phyloP scores from a whole-genome alignment of 2,113 vertebrate species.

The Patagioenas fasciata region DNA sequence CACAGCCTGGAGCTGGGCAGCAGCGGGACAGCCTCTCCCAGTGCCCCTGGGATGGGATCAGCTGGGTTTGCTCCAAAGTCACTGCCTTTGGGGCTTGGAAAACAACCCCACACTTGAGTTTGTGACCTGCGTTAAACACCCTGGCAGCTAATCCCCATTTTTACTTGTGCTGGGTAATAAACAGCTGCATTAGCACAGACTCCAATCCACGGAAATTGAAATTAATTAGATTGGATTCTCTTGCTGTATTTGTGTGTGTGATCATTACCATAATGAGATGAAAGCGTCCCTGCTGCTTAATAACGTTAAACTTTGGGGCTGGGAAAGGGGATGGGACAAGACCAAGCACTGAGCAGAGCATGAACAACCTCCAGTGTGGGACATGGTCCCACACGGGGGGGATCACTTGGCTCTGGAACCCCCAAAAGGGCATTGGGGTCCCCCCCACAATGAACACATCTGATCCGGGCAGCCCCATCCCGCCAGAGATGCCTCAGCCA shows the following conservation, averaged over 20 bases:
- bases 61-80: neutral
- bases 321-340: neutral
- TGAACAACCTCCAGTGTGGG: neutral
- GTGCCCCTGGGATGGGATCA: neutral
- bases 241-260: slow-evolving; percentile 64
- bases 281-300: slow-evolving; percentile 76
- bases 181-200: slow-evolving; percentile 66
- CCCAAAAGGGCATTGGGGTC: neutral
- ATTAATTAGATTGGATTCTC: slow-evolving; percentile 83
- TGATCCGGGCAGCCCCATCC: neutral
- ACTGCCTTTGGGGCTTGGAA: slow-evolving; percentile 28
- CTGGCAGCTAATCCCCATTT: slow-evolving; percentile 57
- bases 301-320: slow-evolving; percentile 60
- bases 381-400: accelerated
- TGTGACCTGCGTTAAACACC: slow-evolving; percentile 66
- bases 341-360: accelerated
- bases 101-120: slow-evolving; percentile 2
- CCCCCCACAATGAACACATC: neutral
- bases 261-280: slow-evolving; percentile 83
- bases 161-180: slow-evolving; percentile 57
- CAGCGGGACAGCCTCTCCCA: accelerated
- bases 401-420: neutral
- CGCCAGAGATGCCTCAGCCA: neutral
- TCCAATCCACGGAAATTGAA: slow-evolving; percentile 72
- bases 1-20: neutral